Evolutionary conservation across 2,888 invertebrate genomes (phyloP), one percentile per base, ranked within the genome.

Genomic region (Apoda limacodes): DNA sequence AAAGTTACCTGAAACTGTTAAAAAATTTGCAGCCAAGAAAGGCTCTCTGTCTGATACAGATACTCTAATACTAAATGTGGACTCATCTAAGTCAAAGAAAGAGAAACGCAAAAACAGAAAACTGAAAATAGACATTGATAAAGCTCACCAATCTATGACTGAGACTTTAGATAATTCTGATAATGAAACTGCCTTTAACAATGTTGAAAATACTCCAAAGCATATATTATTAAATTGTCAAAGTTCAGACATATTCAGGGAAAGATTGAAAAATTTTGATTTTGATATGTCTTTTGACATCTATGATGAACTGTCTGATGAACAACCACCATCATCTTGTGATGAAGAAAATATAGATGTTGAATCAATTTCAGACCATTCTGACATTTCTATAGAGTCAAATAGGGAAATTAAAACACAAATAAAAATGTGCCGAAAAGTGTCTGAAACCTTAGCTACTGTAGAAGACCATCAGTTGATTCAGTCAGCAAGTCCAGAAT

Each of bases 161-260:
- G 62, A 63, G 9, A 52, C 49, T 2, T 26, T 59, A 0, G 53
- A 54, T 1, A 39, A 48, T 6, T 44, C 52, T 0, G 45, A 45
- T 17, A 27, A 41, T n/a, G 22, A 13, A n/a, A 37, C 48, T 23
- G 39, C 48, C 20, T 44, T 45, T 13, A 35, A 48, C 0, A 54
- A 62, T 23, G 34, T 60, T 2, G 80, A 80, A 37, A 80, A 80
- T 28, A 80, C 80, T 3, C 80, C 80, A 0, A 75, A 67, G 48
- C 71, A 75, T 29, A 56, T 70, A 4, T 45, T 62, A 1, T 35
- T 80, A 2, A 63, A 72, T 15, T 59, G 59, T 21, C 56, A 55
- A 28, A 62, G 56, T 5, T 60, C 65, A 1, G 69, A 76, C n/a
- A 28, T 60, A 2, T 72, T 74, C 30, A 59, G 55, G 28, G 55